Evolutionary conservation across 2,113 vertebrate species (phyloP).

Genomic region (Aplodontia rufa): DNA sequence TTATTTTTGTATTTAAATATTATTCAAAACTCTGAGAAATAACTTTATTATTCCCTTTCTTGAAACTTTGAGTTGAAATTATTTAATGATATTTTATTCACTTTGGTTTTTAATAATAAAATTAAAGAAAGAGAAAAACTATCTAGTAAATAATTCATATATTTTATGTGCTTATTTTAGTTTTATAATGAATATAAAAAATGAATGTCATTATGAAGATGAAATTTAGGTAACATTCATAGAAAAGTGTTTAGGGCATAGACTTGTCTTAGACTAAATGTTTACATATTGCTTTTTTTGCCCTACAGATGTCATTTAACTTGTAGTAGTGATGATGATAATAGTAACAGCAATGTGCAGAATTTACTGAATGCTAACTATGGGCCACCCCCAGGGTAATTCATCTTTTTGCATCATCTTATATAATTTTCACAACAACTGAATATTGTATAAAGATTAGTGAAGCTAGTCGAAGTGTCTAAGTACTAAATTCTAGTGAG

Average conservation of each 20-base stretch:
- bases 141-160: neutral
- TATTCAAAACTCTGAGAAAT: neutral
- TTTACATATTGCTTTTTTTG: neutral
- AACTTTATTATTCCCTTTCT: neutral
- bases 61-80: neutral
- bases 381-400: neutral
- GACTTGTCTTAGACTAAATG: neutral
- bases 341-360: neutral
- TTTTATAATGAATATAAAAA: neutral
- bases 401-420: neutral
- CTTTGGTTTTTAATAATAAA: neutral
- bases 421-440: neutral
- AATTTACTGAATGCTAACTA: neutral
- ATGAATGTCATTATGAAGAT: neutral
- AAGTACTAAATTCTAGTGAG: neutral
- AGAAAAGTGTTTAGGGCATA: neutral
- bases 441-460: neutral
- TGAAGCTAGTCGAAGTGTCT: neutral
- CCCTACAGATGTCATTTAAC: neutral
- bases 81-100: neutral
- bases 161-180: neutral
- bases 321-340: neutral
- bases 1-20: conserved; percentile 25
- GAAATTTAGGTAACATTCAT: neutral
- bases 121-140: neutral